These are phyloP conservation scores for Conops quadrifasciatus DNA, from an alignment of 2,888 invertebrate genomes.

Conservation along the genomic window DNA sequence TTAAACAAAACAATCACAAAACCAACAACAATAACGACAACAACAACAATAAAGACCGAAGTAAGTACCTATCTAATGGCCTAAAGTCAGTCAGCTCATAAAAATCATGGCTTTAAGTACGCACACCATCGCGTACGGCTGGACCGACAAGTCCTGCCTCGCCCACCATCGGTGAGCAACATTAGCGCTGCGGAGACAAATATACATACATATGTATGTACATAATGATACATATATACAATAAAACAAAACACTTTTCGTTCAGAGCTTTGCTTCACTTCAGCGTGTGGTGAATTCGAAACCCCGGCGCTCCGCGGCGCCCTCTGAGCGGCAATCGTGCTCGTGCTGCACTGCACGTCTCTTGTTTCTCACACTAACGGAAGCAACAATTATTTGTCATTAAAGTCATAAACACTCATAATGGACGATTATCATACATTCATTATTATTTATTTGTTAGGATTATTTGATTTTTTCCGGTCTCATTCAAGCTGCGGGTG, in stretches of 20 bases:
- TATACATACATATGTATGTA: too few relatives aligned
- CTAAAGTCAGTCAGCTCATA: too few relatives aligned
- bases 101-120: too few relatives aligned
- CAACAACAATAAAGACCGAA: too few relatives aligned
- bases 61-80: too few relatives aligned
- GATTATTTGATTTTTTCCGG: constrained; percentile 34
- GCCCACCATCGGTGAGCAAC: too few relatives aligned
- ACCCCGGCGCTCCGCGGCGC: constrained; percentile 3
- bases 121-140: too few relatives aligned
- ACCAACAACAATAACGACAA: too few relatives aligned
- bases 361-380: constrained; percentile 48
- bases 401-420: constrained; percentile 50
- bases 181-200: too few relatives aligned
- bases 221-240: too few relatives aligned
- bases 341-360: constrained; percentile 33
- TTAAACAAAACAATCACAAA: too few relatives aligned
- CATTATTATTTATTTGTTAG: constrained; percentile 34
- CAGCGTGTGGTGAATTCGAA: constrained; percentile 22
- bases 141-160: too few relatives aligned
- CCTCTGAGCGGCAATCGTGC: constrained; percentile 16
- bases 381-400: constrained; percentile 51
- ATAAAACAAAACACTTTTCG: constrained; percentile 34
- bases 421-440: constrained; percentile 45
- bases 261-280: constrained; percentile 32
- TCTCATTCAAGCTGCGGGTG: background rate